Conservation (phyloP, 64 coral and sea anemone genomes). For the Porites lutea region DNA sequence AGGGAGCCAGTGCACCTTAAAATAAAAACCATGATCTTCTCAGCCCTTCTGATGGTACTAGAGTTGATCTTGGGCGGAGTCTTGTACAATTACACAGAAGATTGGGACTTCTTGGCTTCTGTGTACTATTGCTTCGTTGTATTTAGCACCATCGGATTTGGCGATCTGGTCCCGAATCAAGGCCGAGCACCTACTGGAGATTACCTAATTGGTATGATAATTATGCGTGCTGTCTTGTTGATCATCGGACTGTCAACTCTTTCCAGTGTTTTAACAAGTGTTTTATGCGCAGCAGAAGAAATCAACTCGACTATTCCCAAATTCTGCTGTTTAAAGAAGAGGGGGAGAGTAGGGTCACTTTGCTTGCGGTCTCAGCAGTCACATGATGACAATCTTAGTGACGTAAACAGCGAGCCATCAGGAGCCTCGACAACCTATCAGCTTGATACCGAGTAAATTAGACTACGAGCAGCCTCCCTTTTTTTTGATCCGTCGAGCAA, state of each 20-base stretch:
- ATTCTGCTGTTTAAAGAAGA: too few relatives aligned
- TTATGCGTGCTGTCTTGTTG: constrained; percentile 29
- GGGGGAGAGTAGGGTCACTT: too few relatives aligned
- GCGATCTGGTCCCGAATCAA: constrained; percentile 65
- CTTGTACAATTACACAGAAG: constrained; percentile 58
- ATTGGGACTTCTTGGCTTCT: constrained; percentile 47
- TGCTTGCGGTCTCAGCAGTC: too few relatives aligned
- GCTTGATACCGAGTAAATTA: too few relatives aligned
- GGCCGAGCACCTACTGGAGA: constrained; percentile 30
- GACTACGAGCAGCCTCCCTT: too few relatives aligned
- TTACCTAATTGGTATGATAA: neutral
- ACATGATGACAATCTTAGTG: too few relatives aligned
- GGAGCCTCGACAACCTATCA: neutral
- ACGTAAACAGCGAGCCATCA: too few relatives aligned
- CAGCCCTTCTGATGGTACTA: constrained; percentile 25
- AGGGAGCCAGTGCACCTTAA: constrained; percentile 29
- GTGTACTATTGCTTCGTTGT: constrained; percentile 72
- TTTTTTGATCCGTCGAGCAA: too few relatives aligned
- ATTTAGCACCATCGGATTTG: constrained; percentile 75
- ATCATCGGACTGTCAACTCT: constrained; percentile 45
- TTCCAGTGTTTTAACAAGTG: constrained; percentile 21
- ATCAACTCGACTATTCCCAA: constrained; percentile 8
- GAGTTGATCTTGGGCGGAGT: constrained; percentile 49
- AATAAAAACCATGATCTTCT: constrained; percentile 37
- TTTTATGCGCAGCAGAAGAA: constrained; percentile 19